Evolutionary conservation across 2,888 invertebrate species (phyloP).

Genomic region (Andrena camellia): DNA sequence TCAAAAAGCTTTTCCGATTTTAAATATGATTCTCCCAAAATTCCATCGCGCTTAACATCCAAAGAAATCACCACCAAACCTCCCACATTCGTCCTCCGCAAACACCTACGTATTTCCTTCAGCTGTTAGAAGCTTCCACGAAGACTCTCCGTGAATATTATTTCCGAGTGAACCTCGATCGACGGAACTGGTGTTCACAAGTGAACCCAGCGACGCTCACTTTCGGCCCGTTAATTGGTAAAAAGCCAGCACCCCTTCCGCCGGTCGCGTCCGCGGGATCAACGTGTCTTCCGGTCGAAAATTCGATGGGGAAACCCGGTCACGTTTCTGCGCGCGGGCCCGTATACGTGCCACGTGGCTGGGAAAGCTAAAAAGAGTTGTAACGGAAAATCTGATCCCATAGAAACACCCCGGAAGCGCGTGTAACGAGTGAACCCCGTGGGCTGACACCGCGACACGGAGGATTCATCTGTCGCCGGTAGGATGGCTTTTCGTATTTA

Average conservation of each 20-base stretch:
- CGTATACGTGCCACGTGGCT: slow-evolving; percentile 53
- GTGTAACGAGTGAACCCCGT: slow-evolving; percentile 35
- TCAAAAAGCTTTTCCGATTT: no score
- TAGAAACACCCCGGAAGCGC: slow-evolving; percentile 67
- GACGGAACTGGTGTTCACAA: not conserved
- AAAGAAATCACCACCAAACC: no score
- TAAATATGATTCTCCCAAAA: no score
- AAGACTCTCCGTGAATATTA: not conserved
- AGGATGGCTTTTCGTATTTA: not conserved
- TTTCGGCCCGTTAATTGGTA: slow-evolving; percentile 20
- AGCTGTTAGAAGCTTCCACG: not conserved
- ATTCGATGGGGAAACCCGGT: slow-evolving; percentile 53
- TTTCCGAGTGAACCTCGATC: not conserved
- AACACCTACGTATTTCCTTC: no score
- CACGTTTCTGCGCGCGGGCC: slow-evolving; percentile 57
- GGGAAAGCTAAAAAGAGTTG: slow-evolving; percentile 58
- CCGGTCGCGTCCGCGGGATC: slow-evolving; percentile 23
- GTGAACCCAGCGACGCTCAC: not conserved
- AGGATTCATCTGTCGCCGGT: slow-evolving; percentile 27
- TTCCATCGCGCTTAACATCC: no score
- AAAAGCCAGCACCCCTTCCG: slow-evolving; percentile 26
- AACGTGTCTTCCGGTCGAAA: slow-evolving; percentile 59
- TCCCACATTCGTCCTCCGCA: no score
- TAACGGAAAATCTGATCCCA: slow-evolving; percentile 61
- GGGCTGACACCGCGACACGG: slow-evolving; percentile 31